Evolutionary conservation across 2,113 vertebrate species (phyloP), one percentile per base, ranked within the genome.

Genomic region (Haplochromis vanheusdeni): DNA sequence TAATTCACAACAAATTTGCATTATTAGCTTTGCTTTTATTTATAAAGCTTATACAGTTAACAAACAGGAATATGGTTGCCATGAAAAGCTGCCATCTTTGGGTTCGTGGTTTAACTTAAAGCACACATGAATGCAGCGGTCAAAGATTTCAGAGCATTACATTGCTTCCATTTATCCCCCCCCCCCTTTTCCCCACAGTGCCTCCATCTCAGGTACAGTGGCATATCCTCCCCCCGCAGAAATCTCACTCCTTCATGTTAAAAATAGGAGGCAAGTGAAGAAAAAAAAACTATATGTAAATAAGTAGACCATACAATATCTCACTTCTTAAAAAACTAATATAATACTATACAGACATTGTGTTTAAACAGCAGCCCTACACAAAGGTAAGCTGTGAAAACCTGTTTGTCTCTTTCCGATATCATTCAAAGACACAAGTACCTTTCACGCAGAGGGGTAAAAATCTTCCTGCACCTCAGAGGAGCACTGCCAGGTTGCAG

Each of bases 361-460:
- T 49, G 23, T 80, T 47, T 17, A 54, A 14, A 79, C 70, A 84
- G 35, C 42, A 79, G 37, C 16, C 26, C 13, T 77, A 28, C 81
- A 54, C 60, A 54, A 62, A 86, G 45, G 23, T 47, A 47, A 85
- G 52, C 82, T 82, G 80, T 89, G 60, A 85, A 77, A 60, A 88
- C 82, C 79, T 86, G 70, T 87, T 80, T 88, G 54, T 49, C 89
- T 70, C 49, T 40, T 11, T 81, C 23, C 13, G 54, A 87, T 84
- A 84, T 81, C 54, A 51, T 56, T 73, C 47, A 87, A 51, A 86
- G 83, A 88, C 87, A 83, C 81, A 42, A 90, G 89, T 83, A 77
- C 62, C 52, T 51, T 4, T 33, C 84, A 86, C 80, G 33, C 82
- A 47, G 80, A 80, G 51, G 58, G 85, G 19, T 45, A 42, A 19